Conservation (phyloP, 2,888 invertebrate species). For the Nasonia oneida region DNA sequence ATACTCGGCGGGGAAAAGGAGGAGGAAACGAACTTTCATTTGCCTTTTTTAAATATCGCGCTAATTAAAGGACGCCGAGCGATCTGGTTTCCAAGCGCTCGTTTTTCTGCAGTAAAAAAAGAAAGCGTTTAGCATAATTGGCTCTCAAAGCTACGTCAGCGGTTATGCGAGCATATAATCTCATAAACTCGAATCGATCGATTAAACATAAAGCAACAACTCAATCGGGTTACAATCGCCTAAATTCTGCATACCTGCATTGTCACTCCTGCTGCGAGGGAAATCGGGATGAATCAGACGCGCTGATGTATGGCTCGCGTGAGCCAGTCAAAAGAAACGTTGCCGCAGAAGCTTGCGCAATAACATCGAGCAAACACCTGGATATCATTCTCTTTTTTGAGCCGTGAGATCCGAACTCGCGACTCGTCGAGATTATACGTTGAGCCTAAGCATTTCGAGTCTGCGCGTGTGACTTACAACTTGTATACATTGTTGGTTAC, state of each 20-base stretch:
- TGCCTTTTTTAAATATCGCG: conserved; percentile 28
- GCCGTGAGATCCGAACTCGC: background rate
- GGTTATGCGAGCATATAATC: background rate
- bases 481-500: background rate
- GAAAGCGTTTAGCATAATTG: background rate
- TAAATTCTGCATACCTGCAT: background rate
- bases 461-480: background rate
- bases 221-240: background rate
- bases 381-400: background rate
- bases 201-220: background rate
- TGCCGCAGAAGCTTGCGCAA: background rate
- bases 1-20: background rate
- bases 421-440: background rate
- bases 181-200: background rate
- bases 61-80: conserved; percentile 24
- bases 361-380: background rate
- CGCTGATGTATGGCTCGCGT: background rate
- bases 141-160: background rate
- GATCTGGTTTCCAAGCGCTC: background rate
- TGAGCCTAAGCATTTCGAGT: background rate
- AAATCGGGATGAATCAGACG: conserved; percentile 19
- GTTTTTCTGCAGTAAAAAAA: background rate
- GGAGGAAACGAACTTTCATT: conserved; percentile 18
- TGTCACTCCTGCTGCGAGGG: background rate
- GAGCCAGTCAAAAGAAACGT: background rate